Conservation (phyloP, 2,888 invertebrate species). For the Dioctria linearis region DNA sequence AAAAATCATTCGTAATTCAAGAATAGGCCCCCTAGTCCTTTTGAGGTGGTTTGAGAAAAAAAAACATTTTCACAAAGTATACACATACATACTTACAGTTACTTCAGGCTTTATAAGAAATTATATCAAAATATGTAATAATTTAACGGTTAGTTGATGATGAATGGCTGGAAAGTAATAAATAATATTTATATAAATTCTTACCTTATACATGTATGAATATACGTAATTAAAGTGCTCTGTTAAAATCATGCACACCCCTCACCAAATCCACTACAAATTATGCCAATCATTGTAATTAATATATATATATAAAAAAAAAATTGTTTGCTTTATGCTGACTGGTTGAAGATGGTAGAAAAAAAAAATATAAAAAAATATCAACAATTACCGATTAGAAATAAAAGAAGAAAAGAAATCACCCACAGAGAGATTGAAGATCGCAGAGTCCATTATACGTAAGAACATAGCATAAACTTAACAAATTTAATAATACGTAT, state of each 20-base stretch:
- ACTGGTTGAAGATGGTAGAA: conserved; percentile 60
- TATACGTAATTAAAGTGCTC: conserved; percentile 8
- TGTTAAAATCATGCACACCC: conserved; percentile 21
- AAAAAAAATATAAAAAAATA: conserved; percentile 53
- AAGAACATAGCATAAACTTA: conserved; percentile 21
- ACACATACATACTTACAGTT: no score
- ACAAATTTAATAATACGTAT: neutral
- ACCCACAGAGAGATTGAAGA: conserved; percentile 54
- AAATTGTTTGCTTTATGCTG: conserved; percentile 58
- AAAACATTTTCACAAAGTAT: no score
- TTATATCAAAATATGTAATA: no score
- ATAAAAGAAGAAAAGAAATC: conserved; percentile 58
- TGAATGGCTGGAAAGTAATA: neutral
- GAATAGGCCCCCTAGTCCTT: no score
- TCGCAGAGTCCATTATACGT: conserved; percentile 36
- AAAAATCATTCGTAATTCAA: no score
- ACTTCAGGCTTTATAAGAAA: no score
- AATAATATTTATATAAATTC: no score
- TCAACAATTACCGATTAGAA: conserved; percentile 60
- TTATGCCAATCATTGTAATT: neutral
- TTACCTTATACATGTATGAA: neutral
- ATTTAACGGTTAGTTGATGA: conserved; percentile 10
- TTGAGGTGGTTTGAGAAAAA: no score
- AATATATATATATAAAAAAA: neutral
- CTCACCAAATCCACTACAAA: conserved; percentile 3